Conservation (phyloP, 1,140 invertebrate genomes). For the Oscheius sp. region DNA sequence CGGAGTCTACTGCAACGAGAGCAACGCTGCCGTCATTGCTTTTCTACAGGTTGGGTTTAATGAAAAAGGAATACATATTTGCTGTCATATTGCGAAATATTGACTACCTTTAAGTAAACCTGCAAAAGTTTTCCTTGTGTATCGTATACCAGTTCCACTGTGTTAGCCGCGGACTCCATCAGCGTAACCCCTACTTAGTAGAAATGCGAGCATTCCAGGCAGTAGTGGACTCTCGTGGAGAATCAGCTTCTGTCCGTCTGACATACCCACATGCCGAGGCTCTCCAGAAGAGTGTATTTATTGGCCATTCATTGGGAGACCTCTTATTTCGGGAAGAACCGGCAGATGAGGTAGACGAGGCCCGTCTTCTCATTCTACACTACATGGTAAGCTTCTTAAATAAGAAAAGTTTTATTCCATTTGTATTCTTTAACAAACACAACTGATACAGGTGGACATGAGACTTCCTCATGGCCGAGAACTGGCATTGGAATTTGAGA, state of each 20-base stretch:
- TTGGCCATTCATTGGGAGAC: slow-evolving; percentile 50
- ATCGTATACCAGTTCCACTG: no score
- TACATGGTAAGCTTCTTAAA: slow-evolving; percentile 60
- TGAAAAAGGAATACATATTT: no score
- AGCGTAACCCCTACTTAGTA: neutral
- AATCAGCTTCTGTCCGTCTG: slow-evolving; percentile 33
- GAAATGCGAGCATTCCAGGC: slow-evolving; percentile 35
- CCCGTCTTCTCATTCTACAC: slow-evolving; percentile 51
- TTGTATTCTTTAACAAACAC: slow-evolving; percentile 12
- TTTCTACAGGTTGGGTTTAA: slow-evolving; percentile 55
- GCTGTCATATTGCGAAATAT: no score
- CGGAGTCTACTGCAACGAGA: slow-evolving; percentile 58
- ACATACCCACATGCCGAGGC: slow-evolving; percentile 52
- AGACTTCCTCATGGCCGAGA: slow-evolving; percentile 46
- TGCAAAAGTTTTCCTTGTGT: no score
- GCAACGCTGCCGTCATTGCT: slow-evolving; percentile 50
- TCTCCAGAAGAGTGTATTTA: slow-evolving; percentile 43
- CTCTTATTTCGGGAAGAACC: slow-evolving; percentile 21
- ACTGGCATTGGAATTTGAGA: slow-evolving; percentile 46
- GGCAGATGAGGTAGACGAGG: slow-evolving; percentile 40
- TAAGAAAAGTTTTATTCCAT: slow-evolving; percentile 35
- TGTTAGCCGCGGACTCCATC: no score
- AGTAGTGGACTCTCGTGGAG: slow-evolving; percentile 34
- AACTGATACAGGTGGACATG: slow-evolving; percentile 45
- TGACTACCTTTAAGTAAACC: no score